Evolutionary conservation across 2,113 vertebrate genomes (phyloP), one percentile per base, ranked within the genome.

Genomic region (Channa argus): DNA sequence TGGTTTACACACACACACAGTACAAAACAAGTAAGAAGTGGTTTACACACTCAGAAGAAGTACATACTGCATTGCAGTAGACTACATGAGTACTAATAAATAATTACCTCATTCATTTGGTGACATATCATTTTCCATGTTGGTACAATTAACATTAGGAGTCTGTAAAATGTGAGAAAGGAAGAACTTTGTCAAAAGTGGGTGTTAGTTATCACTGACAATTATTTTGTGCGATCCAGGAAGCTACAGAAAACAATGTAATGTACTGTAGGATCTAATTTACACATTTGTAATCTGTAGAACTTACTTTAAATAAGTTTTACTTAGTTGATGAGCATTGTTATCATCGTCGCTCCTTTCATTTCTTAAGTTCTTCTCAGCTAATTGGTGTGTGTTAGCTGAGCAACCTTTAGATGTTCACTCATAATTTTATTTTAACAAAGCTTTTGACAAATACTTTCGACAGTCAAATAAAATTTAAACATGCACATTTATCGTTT

Each of bases 51-150:
- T 24, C 24, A 24, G 24, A 24, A 24, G 24, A 24, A 1, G 24
- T 24, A 1, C 24, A 13, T 24, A 58, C 39, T 54, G 15, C 52
- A 5, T 34, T 56, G 56, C 37, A 60, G 38, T 69, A 24, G 24
- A 24, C 24, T 24, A 73, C 54, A 63, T 45, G 67, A 66, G 53
- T 66, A 41, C 53, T 74, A 60, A 87, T 90, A 53, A 91, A 87
- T 91, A 86, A 90, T 88, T 80, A 86, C 86, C 63, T n/a, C 33
- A 7, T 36, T 70, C 84, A 85, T 87, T 75, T 79, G 81, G 54
- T 82, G 75, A 79, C 13, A 41, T 71, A 72, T 83, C 14, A 58
- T 54, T 83, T 85, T 78, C 39, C 66, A 50, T 77, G 56, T 73
- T 15, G n/a, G 66, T 59, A 45, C 62, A 47, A 73, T 74, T 80